Conservation (phyloP, 30 jellyfish, hydroid and myxozoan species). For the Nemopilema nomurai region DNA sequence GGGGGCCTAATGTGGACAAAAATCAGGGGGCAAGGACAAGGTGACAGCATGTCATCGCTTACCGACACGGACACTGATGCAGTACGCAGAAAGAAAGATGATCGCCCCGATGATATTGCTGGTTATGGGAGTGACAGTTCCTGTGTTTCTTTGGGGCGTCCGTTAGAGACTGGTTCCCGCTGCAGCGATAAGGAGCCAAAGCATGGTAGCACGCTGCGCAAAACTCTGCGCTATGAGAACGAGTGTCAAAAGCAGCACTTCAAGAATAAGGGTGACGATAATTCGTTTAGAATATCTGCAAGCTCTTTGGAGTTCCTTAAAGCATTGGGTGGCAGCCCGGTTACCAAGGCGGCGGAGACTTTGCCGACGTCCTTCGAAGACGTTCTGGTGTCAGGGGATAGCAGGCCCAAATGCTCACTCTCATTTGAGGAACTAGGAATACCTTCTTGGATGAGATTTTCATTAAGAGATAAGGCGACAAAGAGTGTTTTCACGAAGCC, state of each 20-base stretch:
- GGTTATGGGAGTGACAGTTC: slow-evolving; percentile 7
- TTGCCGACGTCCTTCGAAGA: slow-evolving; percentile 25
- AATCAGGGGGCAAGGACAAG: neutral
- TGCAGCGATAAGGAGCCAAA: neutral
- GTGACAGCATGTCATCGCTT: neutral
- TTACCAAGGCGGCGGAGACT: slow-evolving; percentile 5
- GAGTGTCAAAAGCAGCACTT: slow-evolving; percentile 45
- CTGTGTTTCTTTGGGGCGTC: neutral
- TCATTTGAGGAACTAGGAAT: slow-evolving; percentile 41
- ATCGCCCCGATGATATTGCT: neutral
- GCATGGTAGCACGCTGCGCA: neutral
- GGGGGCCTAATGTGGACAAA: neutral
- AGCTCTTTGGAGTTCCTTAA: slow-evolving; percentile 25
- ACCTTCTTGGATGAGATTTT: slow-evolving; percentile 39
- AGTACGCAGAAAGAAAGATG: neutral
- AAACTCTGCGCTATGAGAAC: slow-evolving; percentile 15
- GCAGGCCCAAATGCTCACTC: slow-evolving; percentile 38
- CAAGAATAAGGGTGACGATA: slow-evolving; percentile 29
- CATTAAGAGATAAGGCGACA: slow-evolving; percentile 2
- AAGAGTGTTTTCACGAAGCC: slow-evolving; percentile 48
- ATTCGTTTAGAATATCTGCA: slow-evolving; percentile 2
- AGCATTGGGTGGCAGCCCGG: slow-evolving; percentile 24
- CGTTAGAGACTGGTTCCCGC: neutral
- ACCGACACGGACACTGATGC: neutral
- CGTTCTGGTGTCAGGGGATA: slow-evolving; percentile 67